These are phyloP conservation scores for Xenentodon cancila DNA, from an alignment of 2,797 vertebrate genomes.

Conservation along the genomic window DNA sequence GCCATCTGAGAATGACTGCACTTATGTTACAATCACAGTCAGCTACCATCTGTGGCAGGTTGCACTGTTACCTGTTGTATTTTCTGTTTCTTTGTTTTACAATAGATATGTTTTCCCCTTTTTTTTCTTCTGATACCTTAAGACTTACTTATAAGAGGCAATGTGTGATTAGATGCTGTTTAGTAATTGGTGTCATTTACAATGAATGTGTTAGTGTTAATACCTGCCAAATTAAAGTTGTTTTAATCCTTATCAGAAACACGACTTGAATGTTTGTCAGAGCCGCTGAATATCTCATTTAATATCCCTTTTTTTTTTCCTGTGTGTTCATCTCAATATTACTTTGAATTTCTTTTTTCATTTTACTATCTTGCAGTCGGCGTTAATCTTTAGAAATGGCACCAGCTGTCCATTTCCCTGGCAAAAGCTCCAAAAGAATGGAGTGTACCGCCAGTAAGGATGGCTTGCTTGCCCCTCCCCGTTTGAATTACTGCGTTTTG, in stretches of 20 bases:
- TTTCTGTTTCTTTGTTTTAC: conserved; percentile 3
- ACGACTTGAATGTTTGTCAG: not conserved
- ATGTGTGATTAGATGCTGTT: conserved; percentile 19
- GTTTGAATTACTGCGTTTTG: conserved; percentile 61
- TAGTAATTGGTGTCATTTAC: conserved; percentile 26
- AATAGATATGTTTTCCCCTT: not conserved
- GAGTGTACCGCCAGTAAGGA: conserved; percentile 52
- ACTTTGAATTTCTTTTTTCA: conserved; percentile 23
- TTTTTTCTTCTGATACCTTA: conserved; percentile 2
- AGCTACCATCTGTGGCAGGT: conserved; percentile 52
- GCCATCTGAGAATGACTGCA: conserved; percentile 35
- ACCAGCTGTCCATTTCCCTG: conserved; percentile 71
- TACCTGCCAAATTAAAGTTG: conserved; percentile 11
- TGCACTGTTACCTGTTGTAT: conserved; percentile 30
- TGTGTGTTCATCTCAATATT: conserved; percentile 1
- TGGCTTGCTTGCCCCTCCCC: conserved; percentile 50
- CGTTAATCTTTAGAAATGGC: conserved; percentile 79
- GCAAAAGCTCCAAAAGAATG: conserved; percentile 59
- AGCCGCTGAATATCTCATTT: conserved; percentile 13
- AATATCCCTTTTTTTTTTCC: conserved; percentile 1
- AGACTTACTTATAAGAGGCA: conserved; percentile 17
- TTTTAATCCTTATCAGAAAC: conserved; percentile 24
- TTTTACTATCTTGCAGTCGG: conserved; percentile 59
- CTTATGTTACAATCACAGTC: conserved; percentile 49
- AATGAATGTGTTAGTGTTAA: too few relatives aligned